A percentile compares a stretch with the other conserved stretches of the same genome.
These are phyloP conservation scores for Volucella inanis DNA, from an alignment of 2,888 invertebrate species.

Conservation along the genomic window DNA sequence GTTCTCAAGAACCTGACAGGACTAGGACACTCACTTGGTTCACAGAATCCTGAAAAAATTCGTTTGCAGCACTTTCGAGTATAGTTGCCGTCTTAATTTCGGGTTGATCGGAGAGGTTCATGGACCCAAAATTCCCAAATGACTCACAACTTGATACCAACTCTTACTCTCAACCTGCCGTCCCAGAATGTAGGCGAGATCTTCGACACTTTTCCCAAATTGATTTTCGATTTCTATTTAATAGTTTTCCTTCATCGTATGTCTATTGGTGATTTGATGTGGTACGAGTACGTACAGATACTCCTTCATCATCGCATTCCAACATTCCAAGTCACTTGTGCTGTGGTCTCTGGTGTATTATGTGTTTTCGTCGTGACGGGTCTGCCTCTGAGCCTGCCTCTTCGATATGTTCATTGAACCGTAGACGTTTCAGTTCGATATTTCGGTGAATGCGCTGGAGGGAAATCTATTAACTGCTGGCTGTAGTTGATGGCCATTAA, in stretches of 20 bases:
- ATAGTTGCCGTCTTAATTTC: slow-evolving; percentile 19
- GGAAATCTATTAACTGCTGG: slow-evolving; percentile 64
- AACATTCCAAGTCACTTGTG: neutral
- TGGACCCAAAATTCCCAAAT: slow-evolving; percentile 16
- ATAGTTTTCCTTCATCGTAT: slow-evolving; percentile 23
- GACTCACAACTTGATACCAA: slow-evolving; percentile 11
- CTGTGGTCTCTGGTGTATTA: slow-evolving; percentile 9
- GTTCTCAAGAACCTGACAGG: neutral
- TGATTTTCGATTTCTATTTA: slow-evolving; percentile 69
- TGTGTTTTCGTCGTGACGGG: neutral
- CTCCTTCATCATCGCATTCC: slow-evolving; percentile 3
- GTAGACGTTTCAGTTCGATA: slow-evolving; percentile 32
- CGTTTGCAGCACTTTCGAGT: too few species aligned
- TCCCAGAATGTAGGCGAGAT: slow-evolving; percentile 27
- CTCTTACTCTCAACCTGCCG: too few species aligned
- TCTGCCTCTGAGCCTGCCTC: slow-evolving; percentile 23
- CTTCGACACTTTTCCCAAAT: slow-evolving; percentile 60
- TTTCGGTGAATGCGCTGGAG: slow-evolving; percentile 13
- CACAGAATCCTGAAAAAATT: neutral
- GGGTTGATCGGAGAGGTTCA: slow-evolving; percentile 16
- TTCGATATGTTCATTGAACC: slow-evolving; percentile 50
- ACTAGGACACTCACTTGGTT: neutral
- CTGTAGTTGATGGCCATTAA: slow-evolving; percentile 66
- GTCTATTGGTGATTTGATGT: too few species aligned
- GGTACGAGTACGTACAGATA: too few species aligned